phyloP scores from a whole-genome alignment of 2,113 vertebrate species.

The Perca schrenkii region DNA sequence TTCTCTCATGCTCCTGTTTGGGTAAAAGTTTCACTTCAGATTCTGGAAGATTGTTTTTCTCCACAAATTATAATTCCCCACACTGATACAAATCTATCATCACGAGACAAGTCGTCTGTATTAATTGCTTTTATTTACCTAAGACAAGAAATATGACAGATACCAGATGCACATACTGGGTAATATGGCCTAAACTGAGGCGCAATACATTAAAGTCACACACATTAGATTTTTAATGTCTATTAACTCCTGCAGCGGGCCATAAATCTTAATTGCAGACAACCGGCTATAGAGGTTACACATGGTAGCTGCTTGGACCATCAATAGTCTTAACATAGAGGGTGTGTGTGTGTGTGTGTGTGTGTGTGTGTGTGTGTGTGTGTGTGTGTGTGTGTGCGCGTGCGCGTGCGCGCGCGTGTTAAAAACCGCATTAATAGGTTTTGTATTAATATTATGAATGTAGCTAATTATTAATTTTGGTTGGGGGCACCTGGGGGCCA shows the following conservation, averaged over 20 bases:
- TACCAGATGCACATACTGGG: conserved; percentile 12
- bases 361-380: conserved; percentile 11
- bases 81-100: conserved; percentile 27
- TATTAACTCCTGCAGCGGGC: conserved; percentile 56
- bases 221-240: conserved; percentile 61
- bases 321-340: conserved; percentile 64
- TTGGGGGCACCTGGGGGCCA: neutral
- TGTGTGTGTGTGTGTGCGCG: neutral
- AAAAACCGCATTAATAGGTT: conserved; percentile 4
- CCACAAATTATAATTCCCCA: neutral
- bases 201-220: conserved; percentile 46
- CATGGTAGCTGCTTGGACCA: conserved; percentile 34
- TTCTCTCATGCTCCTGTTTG: neutral
- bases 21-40: neutral
- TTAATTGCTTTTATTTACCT: conserved; percentile 39
- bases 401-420: neutral
- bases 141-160: conserved; percentile 11
- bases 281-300: conserved; percentile 49
- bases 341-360: neutral
- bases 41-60: conserved; percentile 3
- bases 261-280: conserved; percentile 63
- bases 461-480: conserved; percentile 4
- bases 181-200: conserved; percentile 24
- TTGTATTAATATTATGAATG: conserved; percentile 20
- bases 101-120: conserved; percentile 24